Evolutionary conservation across 2,113 vertebrate species (phyloP), one percentile per base, ranked within the genome.

Genomic region (Atractosteus spatula): DNA sequence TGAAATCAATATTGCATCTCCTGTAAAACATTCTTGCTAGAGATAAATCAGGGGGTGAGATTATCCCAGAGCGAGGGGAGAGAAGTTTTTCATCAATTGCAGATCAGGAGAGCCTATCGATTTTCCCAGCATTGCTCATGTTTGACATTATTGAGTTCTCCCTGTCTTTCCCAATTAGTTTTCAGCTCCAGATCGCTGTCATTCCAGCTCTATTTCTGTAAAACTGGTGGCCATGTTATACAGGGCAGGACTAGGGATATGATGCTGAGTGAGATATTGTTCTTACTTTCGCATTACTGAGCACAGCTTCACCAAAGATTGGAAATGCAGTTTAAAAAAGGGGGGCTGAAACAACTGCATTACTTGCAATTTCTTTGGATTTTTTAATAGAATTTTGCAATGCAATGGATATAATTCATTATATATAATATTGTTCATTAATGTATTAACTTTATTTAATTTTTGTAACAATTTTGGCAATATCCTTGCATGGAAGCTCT

Each of bases 91-190:
- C 81, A 88, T 90, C 83, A 87, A 85, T 86, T 75, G 75, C 79
- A 86, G 88, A 89, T 87, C 81, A 86, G 79, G 82, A 82, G 79
- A 83, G 67, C 41, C 61, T 84, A 90, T 92, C 69, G 88, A 90
- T 89, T 80, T 43, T 12, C 16, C 47, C 44, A 74, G 76, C 75
- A 43, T 74, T 80, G 78, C 76, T 71, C 78, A 80, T 84, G 85
- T 85, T 82, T 82, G 84, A 84, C 84, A 78, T 77, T 67, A 77
- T 71, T 77, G 79, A 80, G 77, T 75, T 78, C 78, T 80, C 71
- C 66, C 47, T 77, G 79, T 77, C 83, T 80, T 73, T 74, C 70
- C 75, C 69, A 64, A 74, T 78, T 80, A 72, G 66, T 77, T 62
- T 76, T 65, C 62, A 71, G 62, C 51, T 47, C 43, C 51, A 16